phyloP scores from a whole-genome alignment of 2,888 invertebrate species.

The Drosophila eohydei region DNA sequence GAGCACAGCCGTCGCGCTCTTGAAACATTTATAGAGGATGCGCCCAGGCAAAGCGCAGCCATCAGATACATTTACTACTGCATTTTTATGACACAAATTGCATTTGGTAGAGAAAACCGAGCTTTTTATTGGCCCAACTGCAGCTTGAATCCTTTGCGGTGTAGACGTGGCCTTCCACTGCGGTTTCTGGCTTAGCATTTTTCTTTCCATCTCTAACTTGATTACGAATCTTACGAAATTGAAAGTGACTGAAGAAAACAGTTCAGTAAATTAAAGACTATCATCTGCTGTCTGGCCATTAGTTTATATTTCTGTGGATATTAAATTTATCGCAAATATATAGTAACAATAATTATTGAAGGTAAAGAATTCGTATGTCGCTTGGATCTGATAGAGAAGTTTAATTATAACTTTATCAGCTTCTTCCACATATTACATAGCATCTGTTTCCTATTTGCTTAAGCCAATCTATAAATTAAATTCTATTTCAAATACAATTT shows the following conservation, averaged over 20 bases:
- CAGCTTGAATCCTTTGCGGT: background rate
- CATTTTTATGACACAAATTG: constrained; percentile 59
- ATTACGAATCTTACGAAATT: constrained; percentile 11
- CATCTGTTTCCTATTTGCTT: too few species aligned
- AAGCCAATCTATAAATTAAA: too few species aligned
- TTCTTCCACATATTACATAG: too few species aligned
- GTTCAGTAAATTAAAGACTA: background rate
- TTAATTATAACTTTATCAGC: too few species aligned
- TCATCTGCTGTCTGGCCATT: background rate
- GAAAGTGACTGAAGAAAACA: constrained; percentile 14
- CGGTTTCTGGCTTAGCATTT: constrained; percentile 26
- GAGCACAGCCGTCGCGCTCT: constrained; percentile 48
- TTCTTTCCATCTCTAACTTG: constrained; percentile 17
- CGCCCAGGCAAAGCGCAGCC: constrained; percentile 39
- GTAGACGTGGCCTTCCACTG: constrained; percentile 22
- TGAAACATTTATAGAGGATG: constrained; percentile 45
- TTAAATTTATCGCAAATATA: background rate
- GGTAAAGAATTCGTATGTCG: too few species aligned
- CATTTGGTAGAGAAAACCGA: background rate
- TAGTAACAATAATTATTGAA: background rate
- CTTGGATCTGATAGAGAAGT: too few species aligned
- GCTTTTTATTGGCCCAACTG: constrained; percentile 8
- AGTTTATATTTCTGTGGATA: background rate
- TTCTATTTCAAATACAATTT: too few species aligned
- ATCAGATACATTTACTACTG: constrained; percentile 60